phyloP scores from a whole-genome alignment of 2,888 invertebrate genomes.

The Dolichopus griseipennis region DNA sequence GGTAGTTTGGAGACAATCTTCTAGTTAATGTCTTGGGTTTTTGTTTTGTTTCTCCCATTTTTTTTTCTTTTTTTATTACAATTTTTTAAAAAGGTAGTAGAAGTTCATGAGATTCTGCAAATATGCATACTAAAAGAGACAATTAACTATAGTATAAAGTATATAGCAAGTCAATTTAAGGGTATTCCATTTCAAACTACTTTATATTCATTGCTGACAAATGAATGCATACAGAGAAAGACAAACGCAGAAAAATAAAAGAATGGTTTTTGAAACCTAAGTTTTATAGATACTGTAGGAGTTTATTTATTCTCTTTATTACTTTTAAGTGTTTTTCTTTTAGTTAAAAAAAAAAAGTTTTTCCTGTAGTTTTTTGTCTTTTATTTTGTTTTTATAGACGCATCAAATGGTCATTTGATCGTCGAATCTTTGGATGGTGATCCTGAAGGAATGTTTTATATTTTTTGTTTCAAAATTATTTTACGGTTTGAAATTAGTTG shows the following conservation, averaged over 20 bases:
- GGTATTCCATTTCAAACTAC: not conserved
- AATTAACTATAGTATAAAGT: too few species aligned
- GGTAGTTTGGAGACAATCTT: too few species aligned
- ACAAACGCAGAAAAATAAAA: not conserved
- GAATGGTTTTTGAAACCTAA: not conserved
- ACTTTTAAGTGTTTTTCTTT: not conserved
- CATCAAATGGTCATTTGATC: too few species aligned
- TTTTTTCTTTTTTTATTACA: too few species aligned
- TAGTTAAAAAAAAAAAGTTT: not conserved
- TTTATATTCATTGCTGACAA: constrained; percentile 4
- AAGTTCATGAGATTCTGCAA: too few species aligned
- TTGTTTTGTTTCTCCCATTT: too few species aligned
- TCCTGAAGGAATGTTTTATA: too few species aligned
- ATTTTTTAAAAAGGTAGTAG: too few species aligned
- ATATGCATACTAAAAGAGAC: too few species aligned
- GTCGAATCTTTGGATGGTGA: too few species aligned
- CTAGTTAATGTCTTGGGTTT: too few species aligned
- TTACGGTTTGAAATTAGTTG: not conserved
- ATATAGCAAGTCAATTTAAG: not conserved
- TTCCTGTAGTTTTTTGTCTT: not conserved
- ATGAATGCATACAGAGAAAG: not conserved
- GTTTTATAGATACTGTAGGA: not conserved
- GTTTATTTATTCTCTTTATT: not conserved
- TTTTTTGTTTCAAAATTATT: not conserved
- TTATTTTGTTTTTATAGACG: too few species aligned